Evolutionary conservation across 64 coral and sea anemone genomes (phyloP).

Genomic region (Trachythela sp.): DNA sequence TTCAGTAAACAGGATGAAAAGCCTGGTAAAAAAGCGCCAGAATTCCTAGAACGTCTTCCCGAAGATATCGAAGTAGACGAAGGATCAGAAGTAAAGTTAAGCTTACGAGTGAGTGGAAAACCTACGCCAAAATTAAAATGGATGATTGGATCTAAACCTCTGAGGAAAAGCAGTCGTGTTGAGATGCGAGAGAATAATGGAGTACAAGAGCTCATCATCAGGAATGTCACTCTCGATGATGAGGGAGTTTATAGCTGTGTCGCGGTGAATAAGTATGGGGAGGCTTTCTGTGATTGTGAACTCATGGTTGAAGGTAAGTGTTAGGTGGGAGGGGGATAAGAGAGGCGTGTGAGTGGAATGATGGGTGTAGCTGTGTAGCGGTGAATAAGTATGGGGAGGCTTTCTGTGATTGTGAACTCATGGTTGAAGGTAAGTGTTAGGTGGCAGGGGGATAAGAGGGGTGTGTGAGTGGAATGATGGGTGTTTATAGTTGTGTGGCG

Average conservation of each 20-base stretch:
- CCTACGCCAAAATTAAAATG: not conserved
- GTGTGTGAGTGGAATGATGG: no score
- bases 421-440: not conserved
- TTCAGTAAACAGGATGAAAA: not conserved
- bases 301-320: not conserved
- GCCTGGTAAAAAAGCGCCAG: not conserved
- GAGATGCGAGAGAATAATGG: not conserved
- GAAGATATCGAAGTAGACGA: not conserved
- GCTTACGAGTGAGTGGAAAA: not conserved
- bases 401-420: not conserved
- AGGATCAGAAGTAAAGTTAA: not conserved
- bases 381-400: not conserved
- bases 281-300: slow-evolving; percentile 12
- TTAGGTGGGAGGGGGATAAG: no score
- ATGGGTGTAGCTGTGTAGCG: not conserved
- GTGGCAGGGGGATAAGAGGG: no score
- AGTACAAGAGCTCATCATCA: not conserved
- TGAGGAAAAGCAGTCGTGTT: not conserved
- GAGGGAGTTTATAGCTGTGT: not conserved
- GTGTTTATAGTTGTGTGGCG: not conserved
- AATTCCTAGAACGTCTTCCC: not conserved
- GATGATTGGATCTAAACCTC: not conserved
- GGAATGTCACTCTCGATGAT: not conserved
- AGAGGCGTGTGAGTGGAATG: no score
- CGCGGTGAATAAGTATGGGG: not conserved